Conservation (phyloP, 2,113 vertebrate genomes). For the Erythrolamprus reginae region DNA sequence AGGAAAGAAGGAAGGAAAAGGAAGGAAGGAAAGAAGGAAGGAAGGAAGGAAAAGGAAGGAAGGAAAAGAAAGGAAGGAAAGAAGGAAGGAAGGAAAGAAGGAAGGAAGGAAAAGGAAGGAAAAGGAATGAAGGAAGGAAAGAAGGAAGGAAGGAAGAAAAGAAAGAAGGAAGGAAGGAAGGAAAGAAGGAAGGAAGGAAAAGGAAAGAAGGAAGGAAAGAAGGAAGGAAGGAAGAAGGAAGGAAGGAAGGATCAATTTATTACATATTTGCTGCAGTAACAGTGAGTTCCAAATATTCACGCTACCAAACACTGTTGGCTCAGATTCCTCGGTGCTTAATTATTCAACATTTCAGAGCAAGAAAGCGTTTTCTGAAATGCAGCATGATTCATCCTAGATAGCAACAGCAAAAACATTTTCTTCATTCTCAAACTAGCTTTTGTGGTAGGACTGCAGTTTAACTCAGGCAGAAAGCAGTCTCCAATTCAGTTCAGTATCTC, state of each 20-base stretch:
- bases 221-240: not conserved
- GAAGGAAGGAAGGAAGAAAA: not conserved
- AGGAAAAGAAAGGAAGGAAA: not conserved
- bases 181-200: not conserved
- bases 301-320: conserved; percentile 38
- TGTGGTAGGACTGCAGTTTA: conserved; percentile 30
- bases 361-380: conserved; percentile 31
- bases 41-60: not conserved
- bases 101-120: not conserved
- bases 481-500: conserved; percentile 40
- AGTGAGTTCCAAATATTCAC: not conserved
- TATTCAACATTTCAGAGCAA: conserved; percentile 43
- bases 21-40: not conserved
- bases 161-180: not conserved
- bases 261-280: not conserved
- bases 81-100: not conserved
- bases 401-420: conserved; percentile 32
- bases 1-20: not conserved
- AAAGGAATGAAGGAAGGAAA: not conserved
- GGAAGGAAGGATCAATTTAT: not conserved
- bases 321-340: conserved; percentile 42
- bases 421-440: conserved; percentile 19
- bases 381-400: not conserved
- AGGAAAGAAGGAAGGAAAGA: not conserved
- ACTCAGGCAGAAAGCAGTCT: conserved; percentile 8